These are phyloP conservation scores for Selene dorsalis DNA, from an alignment of 2,797 vertebrate species.

Conservation along the genomic window DNA sequence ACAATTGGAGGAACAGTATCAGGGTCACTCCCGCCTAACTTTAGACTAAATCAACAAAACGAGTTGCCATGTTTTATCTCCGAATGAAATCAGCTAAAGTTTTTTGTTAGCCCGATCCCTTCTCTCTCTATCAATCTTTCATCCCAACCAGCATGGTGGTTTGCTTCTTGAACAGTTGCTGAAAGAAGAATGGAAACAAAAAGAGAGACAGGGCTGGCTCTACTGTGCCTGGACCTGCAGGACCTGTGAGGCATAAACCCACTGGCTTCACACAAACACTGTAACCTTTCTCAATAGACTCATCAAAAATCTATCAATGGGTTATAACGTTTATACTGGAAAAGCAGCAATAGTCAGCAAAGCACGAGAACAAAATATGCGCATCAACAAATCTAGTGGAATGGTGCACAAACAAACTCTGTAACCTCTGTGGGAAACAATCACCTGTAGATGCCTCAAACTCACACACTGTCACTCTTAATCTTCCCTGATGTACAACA, in stretches of 20 bases:
- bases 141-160: conserved; percentile 71
- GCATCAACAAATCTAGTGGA: conserved; percentile 15
- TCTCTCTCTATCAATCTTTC: conserved; percentile 69
- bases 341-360: conserved; percentile 15
- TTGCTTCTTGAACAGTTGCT: conserved; percentile 60
- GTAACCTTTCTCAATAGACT: conserved; percentile 31
- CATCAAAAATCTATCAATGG: conserved; percentile 23
- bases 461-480: conserved; percentile 63
- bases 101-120: conserved; percentile 38
- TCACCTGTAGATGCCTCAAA: conserved; percentile 47
- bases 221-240: conserved; percentile 62
- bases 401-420: background rate
- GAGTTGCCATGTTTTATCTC: conserved; percentile 50
- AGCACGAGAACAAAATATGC: background rate
- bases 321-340: conserved; percentile 7
- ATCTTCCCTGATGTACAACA: conserved; percentile 64
- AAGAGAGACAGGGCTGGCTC: conserved; percentile 11
- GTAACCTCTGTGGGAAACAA: conserved; percentile 23
- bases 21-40: conserved; percentile 29
- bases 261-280: conserved; percentile 32
- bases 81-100: conserved; percentile 58
- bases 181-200: conserved; percentile 64
- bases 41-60: conserved; percentile 34
- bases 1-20: conserved; percentile 51
- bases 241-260: conserved; percentile 26